These are phyloP conservation scores for Mesoligia furuncula DNA, from an alignment of 2,888 invertebrate species.

Conservation along the genomic window DNA sequence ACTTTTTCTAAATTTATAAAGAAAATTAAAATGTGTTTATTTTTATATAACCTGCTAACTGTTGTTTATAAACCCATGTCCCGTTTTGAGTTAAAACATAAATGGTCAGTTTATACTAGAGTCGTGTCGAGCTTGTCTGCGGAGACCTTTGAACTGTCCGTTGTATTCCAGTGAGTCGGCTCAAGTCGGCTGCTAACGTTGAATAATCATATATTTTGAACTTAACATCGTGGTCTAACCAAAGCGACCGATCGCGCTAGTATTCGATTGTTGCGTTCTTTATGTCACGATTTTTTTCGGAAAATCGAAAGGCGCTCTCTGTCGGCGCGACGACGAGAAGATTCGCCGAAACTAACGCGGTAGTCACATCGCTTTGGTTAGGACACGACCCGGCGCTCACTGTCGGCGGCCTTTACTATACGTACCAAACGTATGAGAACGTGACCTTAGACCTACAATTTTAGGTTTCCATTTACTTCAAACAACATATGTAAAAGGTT, in stretches of 20 bases:
- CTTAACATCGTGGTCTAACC: background rate
- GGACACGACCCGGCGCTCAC: background rate
- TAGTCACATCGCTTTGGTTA: background rate
- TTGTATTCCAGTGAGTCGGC: background rate
- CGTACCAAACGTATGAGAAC: background rate
- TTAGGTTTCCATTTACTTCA: constrained; percentile 26
- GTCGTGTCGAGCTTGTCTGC: too few species aligned
- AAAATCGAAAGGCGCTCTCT: background rate
- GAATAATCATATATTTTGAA: background rate
- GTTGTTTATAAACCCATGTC: too few species aligned
- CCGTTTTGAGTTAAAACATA: too few species aligned
- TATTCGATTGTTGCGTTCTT: background rate
- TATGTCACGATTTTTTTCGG: background rate
- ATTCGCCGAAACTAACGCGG: background rate
- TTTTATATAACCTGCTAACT: too few species aligned
- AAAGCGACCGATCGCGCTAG: background rate
- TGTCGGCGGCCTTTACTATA: background rate
- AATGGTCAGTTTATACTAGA: too few species aligned
- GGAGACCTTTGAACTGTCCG: too few species aligned
- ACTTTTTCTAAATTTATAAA: too few species aligned
- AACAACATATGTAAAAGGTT: constrained; percentile 18
- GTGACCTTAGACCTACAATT: background rate
- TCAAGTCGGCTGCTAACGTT: background rate
- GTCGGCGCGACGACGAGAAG: too few species aligned
- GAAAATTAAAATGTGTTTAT: too few species aligned